phyloP scores from a whole-genome alignment of 2,888 invertebrate genomes.

The Coelopa pilipes region DNA sequence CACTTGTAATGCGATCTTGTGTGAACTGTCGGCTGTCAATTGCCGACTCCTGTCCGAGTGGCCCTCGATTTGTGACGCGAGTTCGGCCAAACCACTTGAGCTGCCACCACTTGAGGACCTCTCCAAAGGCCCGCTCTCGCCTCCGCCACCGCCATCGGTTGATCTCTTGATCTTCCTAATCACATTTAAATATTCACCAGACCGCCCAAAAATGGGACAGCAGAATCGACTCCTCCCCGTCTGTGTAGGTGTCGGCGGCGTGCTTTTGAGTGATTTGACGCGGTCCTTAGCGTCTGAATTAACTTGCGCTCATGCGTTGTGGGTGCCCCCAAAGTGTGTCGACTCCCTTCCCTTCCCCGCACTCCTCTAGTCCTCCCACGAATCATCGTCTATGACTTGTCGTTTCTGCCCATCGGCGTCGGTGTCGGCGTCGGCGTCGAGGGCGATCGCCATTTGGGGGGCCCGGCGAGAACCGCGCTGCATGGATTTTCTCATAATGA shows the following conservation, averaged over 20 bases:
- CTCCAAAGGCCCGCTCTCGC: too few species aligned
- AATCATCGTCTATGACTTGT: not conserved
- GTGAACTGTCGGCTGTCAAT: constrained; percentile 49
- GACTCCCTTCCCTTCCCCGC: not conserved
- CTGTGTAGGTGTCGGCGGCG: constrained; percentile 43
- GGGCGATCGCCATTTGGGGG: not conserved
- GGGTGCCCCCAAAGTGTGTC: constrained; percentile 37
- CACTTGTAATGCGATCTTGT: constrained; percentile 59
- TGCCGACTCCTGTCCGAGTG: constrained; percentile 53
- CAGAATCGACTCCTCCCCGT: not conserved
- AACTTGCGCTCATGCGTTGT: constrained; percentile 58
- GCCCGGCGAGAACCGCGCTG: not conserved
- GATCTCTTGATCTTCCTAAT: not conserved
- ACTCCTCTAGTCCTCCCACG: not conserved
- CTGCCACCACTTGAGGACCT: not conserved
- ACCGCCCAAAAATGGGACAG: constrained; percentile 5
- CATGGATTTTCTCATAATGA: constrained; percentile 7
- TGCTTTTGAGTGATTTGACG: constrained; percentile 63
- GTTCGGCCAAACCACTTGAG: not conserved
- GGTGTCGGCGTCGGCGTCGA: too few species aligned
- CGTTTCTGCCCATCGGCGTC: not conserved
- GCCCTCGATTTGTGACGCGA: constrained; percentile 48
- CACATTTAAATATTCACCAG: constrained; percentile 13
- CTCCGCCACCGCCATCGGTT: not conserved
- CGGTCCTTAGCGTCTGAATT: constrained; percentile 59